phyloP scores from a whole-genome alignment of 2,113 vertebrate genomes.

The Piaya cayana region DNA sequence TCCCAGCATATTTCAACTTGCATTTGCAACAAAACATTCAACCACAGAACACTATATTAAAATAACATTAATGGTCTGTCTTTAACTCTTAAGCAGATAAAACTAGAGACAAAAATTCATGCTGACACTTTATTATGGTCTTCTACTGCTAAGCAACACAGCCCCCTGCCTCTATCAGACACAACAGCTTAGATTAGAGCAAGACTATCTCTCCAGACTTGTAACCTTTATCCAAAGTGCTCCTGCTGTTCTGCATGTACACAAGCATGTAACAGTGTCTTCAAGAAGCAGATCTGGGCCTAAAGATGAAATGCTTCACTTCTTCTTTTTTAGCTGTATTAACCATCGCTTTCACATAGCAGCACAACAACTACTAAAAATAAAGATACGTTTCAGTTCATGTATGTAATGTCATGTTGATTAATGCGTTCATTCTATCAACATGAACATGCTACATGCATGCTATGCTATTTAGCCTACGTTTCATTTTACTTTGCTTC shows the following conservation, averaged over 20 bases:
- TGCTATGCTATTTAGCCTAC: background rate
- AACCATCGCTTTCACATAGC: background rate
- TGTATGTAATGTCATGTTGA: background rate
- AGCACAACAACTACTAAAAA: background rate
- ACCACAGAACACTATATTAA: background rate
- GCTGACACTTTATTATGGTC: background rate
- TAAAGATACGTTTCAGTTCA: background rate
- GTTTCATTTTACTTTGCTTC: background rate
- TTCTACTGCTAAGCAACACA: background rate
- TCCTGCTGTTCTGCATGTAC: background rate
- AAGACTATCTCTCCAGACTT: background rate
- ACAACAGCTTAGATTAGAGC: background rate
- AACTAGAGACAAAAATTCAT: background rate
- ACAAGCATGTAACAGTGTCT: background rate
- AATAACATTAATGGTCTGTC: constrained; percentile 12
- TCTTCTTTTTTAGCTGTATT: background rate
- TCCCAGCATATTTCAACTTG: constrained; percentile 6
- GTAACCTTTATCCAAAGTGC: background rate
- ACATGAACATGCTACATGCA: background rate
- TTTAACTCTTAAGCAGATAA: background rate
- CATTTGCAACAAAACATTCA: background rate
- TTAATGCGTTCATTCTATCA: background rate
- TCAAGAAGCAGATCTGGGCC: background rate
- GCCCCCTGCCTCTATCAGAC: background rate
- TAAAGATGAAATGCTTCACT: background rate